Percentiles rank a stretch among this genome's conserved stretches.
phyloP scores from a whole-genome alignment of 2,888 invertebrate species.

The Toxonevra muliebris region DNA sequence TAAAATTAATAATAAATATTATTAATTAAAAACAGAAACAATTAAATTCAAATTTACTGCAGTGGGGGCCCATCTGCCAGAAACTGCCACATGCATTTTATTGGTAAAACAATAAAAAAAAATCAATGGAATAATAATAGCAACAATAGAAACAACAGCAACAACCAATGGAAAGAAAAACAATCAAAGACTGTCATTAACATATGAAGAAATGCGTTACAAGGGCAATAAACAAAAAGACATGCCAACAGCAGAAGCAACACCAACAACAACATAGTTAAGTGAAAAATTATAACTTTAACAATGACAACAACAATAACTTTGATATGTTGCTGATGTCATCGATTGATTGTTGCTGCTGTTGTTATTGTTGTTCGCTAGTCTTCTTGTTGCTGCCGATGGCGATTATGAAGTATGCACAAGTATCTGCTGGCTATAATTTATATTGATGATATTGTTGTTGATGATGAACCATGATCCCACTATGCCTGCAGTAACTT shows the following conservation, averaged over 20 bases:
- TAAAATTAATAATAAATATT: too few relatives aligned
- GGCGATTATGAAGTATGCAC: too few relatives aligned
- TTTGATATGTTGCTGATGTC: slow-evolving; percentile 14
- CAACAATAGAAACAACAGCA: slow-evolving; percentile 10
- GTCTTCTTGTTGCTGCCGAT: neutral
- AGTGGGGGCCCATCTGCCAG: too few relatives aligned
- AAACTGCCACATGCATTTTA: too few relatives aligned
- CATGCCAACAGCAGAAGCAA: neutral
- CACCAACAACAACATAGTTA: slow-evolving; percentile 17
- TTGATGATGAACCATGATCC: too few relatives aligned
- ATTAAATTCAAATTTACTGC: too few relatives aligned
- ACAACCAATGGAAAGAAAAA: slow-evolving; percentile 10
- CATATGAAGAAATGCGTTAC: slow-evolving; percentile 20
- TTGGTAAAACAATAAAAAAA: too few relatives aligned
- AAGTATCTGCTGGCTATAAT: neutral
- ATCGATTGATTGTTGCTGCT: slow-evolving; percentile 3
- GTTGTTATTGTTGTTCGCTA: neutral
- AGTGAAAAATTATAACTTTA: slow-evolving; percentile 20
- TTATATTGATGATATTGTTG: neutral
- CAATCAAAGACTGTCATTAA: neutral
- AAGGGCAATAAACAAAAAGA: slow-evolving; percentile 18
- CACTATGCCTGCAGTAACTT: too few relatives aligned
- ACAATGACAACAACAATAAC: neutral
- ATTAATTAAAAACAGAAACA: too few relatives aligned
- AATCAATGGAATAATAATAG: neutral